Conservation (phyloP, 2,797 vertebrate species). For the Danio kyathit region DNA sequence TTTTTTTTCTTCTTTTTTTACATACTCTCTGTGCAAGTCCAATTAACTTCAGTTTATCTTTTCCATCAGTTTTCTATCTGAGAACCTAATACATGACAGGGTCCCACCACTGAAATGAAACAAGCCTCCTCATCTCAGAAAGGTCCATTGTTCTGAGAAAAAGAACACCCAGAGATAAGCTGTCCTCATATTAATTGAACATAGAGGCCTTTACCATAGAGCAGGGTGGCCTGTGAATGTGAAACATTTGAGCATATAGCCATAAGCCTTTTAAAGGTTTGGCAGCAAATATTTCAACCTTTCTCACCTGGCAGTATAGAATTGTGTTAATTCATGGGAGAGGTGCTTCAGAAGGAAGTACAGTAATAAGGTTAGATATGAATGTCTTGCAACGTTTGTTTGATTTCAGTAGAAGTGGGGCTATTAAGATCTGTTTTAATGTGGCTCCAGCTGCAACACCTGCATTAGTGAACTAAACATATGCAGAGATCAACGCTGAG, state of each 20-base stretch:
- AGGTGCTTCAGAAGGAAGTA: not conserved
- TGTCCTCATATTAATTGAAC: not conserved
- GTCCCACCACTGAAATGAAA: constrained; percentile 2
- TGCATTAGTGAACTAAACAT: not conserved
- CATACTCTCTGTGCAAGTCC: not conserved
- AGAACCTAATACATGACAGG: not conserved
- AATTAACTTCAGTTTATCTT: not conserved
- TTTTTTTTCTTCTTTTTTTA: not conserved
- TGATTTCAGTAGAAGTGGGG: not conserved
- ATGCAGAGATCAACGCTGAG: not conserved
- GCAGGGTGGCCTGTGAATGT: not conserved
- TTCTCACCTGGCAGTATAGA: constrained; percentile 3
- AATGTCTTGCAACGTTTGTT: not conserved
- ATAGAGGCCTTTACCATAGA: too few species aligned
- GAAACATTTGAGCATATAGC: not conserved
- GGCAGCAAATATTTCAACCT: not conserved
- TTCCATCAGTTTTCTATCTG: not conserved
- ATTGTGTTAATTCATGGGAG: not conserved
- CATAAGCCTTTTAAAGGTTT: constrained; percentile 6
- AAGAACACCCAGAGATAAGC: not conserved
- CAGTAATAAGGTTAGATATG: not conserved
- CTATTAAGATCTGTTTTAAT: constrained; percentile 12
- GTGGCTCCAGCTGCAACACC: not conserved
- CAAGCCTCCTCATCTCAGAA: not conserved
- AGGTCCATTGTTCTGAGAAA: constrained; percentile 11